Percentiles rank a stretch among this genome's conserved stretches.
phyloP scores from a whole-genome alignment of 2,113 vertebrate species.

The Lipophrys pholis region DNA sequence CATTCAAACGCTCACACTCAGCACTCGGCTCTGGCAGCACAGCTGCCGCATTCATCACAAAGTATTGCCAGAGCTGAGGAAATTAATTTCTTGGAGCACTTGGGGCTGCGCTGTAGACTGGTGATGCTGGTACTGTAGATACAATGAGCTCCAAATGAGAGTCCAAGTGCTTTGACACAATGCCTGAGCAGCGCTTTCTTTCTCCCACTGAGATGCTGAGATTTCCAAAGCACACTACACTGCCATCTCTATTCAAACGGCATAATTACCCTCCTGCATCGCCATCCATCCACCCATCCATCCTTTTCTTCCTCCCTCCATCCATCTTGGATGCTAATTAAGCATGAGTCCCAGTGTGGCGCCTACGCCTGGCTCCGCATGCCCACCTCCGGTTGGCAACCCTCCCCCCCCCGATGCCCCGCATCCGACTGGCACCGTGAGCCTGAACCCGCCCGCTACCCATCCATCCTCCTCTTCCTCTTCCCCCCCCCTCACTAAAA shows the following conservation, averaged over 20 bases:
- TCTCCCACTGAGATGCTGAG: conserved; percentile 49
- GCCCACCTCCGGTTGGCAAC: conserved; percentile 58
- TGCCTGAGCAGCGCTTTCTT: conserved; percentile 54
- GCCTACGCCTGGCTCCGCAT: conserved; percentile 50
- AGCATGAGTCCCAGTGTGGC: conserved; percentile 54
- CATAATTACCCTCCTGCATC: conserved; percentile 69
- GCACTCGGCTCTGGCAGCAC: conserved; percentile 52
- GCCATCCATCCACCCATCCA: conserved; percentile 45
- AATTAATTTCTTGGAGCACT: conserved; percentile 71
- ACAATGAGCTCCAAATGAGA: conserved; percentile 65
- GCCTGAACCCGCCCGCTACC: conserved; percentile 13
- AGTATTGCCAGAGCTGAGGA: conserved; percentile 67
- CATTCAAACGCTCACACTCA: conserved; percentile 33
- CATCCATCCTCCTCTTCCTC: conserved; percentile 8
- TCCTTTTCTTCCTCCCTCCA: conserved; percentile 40
- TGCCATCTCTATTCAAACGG: conserved; percentile 53
- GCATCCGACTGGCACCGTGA: conserved; percentile 45
- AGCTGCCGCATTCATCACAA: conserved; percentile 77
- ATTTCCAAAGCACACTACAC: conserved; percentile 51
- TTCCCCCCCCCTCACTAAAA: not conserved
- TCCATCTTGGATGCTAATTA: conserved; percentile 70
- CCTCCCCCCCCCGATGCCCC: conserved; percentile 26
- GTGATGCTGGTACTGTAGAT: conserved; percentile 45
- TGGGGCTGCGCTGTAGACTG: conserved; percentile 55
- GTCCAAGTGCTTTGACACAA: conserved; percentile 69